phyloP scores from a whole-genome alignment of 2,797 vertebrate genomes.

The Syngnathus acus region DNA sequence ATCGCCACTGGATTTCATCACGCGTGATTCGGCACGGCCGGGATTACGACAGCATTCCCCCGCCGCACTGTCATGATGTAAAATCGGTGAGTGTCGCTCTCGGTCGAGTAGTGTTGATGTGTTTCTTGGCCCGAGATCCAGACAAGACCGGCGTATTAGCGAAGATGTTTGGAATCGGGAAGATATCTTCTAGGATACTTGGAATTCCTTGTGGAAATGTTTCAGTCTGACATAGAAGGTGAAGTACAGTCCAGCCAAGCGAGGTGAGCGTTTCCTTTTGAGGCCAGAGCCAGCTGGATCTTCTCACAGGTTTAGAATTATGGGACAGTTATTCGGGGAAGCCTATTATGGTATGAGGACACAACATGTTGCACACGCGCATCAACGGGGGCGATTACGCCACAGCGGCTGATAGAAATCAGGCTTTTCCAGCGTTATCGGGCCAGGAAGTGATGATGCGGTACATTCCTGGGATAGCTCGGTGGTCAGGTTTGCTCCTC shows the following conservation, averaged over 20 bases:
- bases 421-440: constrained; percentile 52
- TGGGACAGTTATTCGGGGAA: constrained; percentile 48
- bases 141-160: constrained; percentile 51
- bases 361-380: constrained; percentile 39
- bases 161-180: constrained; percentile 59
- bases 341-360: constrained; percentile 70
- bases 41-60: constrained; percentile 55
- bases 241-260: constrained; percentile 39
- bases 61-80: constrained; percentile 39
- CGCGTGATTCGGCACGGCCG: constrained; percentile 19
- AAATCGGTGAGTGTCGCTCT: constrained; percentile 45
- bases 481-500: constrained; percentile 57
- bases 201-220: constrained; percentile 63
- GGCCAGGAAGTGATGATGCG: constrained; percentile 55
- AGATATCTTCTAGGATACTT: constrained; percentile 56
- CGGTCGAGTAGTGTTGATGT: constrained; percentile 20
- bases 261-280: constrained; percentile 52
- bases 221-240: constrained; percentile 51
- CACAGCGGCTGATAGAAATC: constrained; percentile 57
- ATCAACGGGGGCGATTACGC: constrained; percentile 36
- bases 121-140: constrained; percentile 48
- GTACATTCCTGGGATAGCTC: constrained; percentile 56
- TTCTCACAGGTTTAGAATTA: constrained; percentile 57
- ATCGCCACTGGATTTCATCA: constrained; percentile 41
- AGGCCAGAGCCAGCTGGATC: constrained; percentile 48